These are phyloP conservation scores for Dysidea cf. avara DNA, from an alignment of 37 sponge, comb jelly and placozoan genomes.

Conservation along the genomic window DNA sequence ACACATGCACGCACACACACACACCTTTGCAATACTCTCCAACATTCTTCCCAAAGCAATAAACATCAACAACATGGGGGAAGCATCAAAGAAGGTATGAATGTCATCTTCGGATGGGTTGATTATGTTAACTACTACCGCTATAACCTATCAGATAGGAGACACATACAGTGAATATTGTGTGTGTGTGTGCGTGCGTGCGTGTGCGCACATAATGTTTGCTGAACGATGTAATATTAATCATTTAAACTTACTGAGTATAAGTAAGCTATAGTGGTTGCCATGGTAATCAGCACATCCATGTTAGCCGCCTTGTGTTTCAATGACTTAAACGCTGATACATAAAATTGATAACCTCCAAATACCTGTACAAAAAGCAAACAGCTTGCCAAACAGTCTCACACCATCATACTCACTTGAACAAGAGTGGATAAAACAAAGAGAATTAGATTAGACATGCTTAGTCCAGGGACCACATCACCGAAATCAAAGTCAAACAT, in stretches of 20 bases:
- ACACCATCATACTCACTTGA: too few species aligned
- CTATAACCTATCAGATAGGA: background rate
- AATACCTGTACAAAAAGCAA: constrained; percentile 41
- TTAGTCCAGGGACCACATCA: constrained; percentile 42
- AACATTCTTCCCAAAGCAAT: constrained; percentile 77
- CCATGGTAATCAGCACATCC: constrained; percentile 87
- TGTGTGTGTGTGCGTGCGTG: too few species aligned
- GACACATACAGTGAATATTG: background rate
- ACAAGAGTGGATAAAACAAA: constrained; percentile 46
- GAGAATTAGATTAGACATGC: constrained; percentile 29
- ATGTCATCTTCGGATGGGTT: background rate
- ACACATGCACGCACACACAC: too few species aligned
- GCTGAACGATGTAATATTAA: too few species aligned
- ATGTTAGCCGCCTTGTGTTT: constrained; percentile 77
- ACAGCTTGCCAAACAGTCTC: too few species aligned
- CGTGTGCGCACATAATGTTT: too few species aligned
- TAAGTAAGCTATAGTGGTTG: constrained; percentile 81
- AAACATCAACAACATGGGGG: constrained; percentile 80
- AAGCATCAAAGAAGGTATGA: constrained; percentile 78
- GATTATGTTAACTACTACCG: background rate
- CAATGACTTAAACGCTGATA: constrained; percentile 71
- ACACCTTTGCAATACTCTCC: constrained; percentile 84
- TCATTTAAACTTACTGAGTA: constrained; percentile 53
- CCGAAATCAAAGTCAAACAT: too few species aligned
- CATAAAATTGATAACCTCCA: constrained; percentile 83